phyloP scores from a whole-genome alignment of 2,113 vertebrate species.

The Hiodon tergisus region DNA sequence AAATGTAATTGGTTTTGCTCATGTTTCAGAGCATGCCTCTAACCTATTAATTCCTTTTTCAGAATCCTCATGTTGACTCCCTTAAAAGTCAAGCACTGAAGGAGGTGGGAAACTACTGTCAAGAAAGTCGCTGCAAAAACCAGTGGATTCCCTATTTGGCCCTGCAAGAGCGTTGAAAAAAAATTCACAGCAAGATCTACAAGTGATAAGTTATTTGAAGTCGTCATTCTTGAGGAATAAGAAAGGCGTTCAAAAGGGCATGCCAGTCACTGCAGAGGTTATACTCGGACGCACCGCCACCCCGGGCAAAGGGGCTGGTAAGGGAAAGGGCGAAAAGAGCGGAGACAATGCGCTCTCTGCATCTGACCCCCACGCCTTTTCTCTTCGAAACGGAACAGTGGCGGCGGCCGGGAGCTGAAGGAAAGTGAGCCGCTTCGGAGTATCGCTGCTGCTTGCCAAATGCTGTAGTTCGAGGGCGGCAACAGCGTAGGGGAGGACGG shows the following conservation, averaged over 20 bases:
- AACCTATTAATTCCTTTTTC: neutral
- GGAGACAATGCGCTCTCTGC: constrained; percentile 12
- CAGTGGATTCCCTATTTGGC: constrained; percentile 82
- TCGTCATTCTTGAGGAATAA: constrained; percentile 30
- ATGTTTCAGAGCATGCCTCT: no score
- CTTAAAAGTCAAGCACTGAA: constrained; percentile 73
- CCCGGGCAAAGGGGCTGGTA: constrained; percentile 1
- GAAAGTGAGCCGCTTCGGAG: constrained; percentile 20
- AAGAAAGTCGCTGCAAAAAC: constrained; percentile 78
- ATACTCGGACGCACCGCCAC: neutral
- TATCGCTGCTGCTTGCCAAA: constrained; percentile 15
- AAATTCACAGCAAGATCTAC: constrained; percentile 31
- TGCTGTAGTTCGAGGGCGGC: constrained; percentile 23
- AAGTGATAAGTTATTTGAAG: constrained; percentile 27
- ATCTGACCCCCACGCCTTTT: constrained; percentile 9
- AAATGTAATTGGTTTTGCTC: no score
- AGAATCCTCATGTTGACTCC: constrained; percentile 76
- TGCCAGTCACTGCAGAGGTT: constrained; percentile 4
- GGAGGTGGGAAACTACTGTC: constrained; percentile 77
- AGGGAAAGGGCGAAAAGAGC: constrained; percentile 14
- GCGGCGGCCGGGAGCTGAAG: constrained; percentile 1
- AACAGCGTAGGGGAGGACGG: constrained; percentile 17
- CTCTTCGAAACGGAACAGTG: constrained; percentile 21
- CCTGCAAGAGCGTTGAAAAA: constrained; percentile 75
- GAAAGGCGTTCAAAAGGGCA: constrained; percentile 30